Evolutionary conservation across 2,888 invertebrate species (phyloP), one percentile per base, ranked within the genome.

Genomic region (Melieria omissa): DNA sequence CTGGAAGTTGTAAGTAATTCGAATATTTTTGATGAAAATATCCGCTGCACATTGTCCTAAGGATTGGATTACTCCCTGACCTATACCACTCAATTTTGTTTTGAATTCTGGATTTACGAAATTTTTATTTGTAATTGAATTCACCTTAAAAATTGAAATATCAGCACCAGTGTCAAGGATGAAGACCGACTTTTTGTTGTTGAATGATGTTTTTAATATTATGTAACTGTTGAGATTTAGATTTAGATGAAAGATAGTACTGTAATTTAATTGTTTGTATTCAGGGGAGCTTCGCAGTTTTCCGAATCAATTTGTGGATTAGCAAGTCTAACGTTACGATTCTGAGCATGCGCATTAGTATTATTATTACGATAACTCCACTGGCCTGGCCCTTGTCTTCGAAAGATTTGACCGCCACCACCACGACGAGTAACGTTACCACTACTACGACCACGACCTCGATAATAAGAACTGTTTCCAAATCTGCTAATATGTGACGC

Each of bases 111-210:
- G 44, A 16, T 69, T 42, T 14, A 62, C 44, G 16, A 12, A 6
- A 14, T 45, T 41, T 14, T 46, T 12, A 54, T 65, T 65, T 65
- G 16, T 49, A 52, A 65, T 52, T 41, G 65, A 70, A 10, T 63
- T 45, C 4, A 42, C 46, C 45, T 63, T 63, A 55, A 63, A 46
- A n/a, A 63, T 29, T 4, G 69, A 70, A 29, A 70, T 63, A 47
- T 70, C 69, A n/a, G 69, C 69, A 10, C 69, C 63, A 57, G 68
- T 68, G 44, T 61, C 46, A 58, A 47, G 29, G 58, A 67, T 58
- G 41, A 29, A 10, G 47, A 42, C 10, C n/a, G 41, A 41, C 16
- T 46, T 57, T 66, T 42, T 46, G 44, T 67, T 5, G 4, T 10
- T 10, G 41, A 57, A 58, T 42, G 46, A 58, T 57, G 55, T 66